These are phyloP conservation scores for Lissonota sp. DNA, from an alignment of 2,888 invertebrate species.

Conservation along the genomic window DNA sequence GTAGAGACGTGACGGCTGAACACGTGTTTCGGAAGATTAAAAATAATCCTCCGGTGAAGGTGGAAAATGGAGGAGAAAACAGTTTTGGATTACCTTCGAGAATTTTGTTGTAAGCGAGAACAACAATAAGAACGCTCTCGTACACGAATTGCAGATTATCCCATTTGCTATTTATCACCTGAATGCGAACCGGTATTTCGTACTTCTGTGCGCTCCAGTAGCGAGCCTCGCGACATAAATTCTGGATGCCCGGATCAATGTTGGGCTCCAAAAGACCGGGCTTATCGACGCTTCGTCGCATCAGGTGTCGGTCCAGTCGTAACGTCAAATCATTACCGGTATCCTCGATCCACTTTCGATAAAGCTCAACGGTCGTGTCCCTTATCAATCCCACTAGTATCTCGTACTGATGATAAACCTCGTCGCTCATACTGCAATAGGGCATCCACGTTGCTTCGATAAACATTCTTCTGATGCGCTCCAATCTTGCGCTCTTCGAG, in stretches of 20 bases:
- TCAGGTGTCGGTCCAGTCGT: conserved; percentile 89
- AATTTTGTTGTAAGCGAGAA: conserved; percentile 91
- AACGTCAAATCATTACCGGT: conserved; percentile 86
- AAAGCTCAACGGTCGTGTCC: conserved; percentile 85
- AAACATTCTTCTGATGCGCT: conserved; percentile 87
- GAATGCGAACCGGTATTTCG: conserved; percentile 89
- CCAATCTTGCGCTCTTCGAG: conserved; percentile 88
- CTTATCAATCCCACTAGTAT: conserved; percentile 87
- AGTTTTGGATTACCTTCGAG: conserved; percentile 83
- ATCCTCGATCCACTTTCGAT: conserved; percentile 86
- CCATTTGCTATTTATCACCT: conserved; percentile 87
- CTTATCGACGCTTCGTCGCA: conserved; percentile 87
- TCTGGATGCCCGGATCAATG: conserved; percentile 89
- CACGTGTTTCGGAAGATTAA: too few relatives aligned
- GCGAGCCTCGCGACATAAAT: conserved; percentile 89
- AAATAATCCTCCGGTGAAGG: background rate
- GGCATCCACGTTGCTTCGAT: conserved; percentile 92
- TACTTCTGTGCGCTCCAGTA: conserved; percentile 90
- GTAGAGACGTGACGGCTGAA: too few relatives aligned
- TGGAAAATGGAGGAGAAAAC: conserved; percentile 12
- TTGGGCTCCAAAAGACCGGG: conserved; percentile 91
- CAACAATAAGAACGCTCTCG: conserved; percentile 89
- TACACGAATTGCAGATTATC: conserved; percentile 87
- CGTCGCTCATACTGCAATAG: conserved; percentile 89
- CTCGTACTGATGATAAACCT: conserved; percentile 89